Evolutionary conservation across 2,888 invertebrate genomes (phyloP).

Genomic region (Caenorhabditis japonica): DNA sequence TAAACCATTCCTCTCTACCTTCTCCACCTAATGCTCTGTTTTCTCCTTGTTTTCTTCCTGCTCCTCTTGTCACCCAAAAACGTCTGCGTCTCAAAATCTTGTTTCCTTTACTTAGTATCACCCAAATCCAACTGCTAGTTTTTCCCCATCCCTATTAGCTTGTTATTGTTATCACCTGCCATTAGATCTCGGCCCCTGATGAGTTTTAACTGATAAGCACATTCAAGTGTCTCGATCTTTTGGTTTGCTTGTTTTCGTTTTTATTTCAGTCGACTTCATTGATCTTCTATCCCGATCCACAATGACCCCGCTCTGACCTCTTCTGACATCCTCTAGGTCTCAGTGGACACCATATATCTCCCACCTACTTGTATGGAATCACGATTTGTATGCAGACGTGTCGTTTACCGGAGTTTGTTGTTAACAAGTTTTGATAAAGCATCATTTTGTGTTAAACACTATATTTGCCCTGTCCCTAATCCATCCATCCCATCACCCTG

Average conservation of each 20-base stretch:
- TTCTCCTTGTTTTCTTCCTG: constrained; percentile 24
- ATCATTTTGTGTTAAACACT: constrained; percentile 53
- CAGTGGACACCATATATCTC: constrained; percentile 17
- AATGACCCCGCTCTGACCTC: constrained; percentile 31
- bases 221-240: constrained; percentile 25
- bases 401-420: constrained; percentile 53
- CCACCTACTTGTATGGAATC: constrained; percentile 38
- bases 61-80: constrained; percentile 20
- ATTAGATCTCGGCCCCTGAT: constrained; percentile 53
- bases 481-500: constrained; percentile 6
- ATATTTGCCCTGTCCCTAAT: constrained; percentile 4
- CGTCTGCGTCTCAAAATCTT: constrained; percentile 40
- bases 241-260: constrained; percentile 52
- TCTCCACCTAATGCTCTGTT: constrained; percentile 42
- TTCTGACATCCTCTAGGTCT: constrained; percentile 40
- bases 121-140: constrained; percentile 20
- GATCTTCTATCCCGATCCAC: constrained; percentile 39
- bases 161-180: constrained; percentile 57
- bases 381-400: constrained; percentile 42
- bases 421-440: constrained; percentile 60
- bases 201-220: constrained; percentile 27
- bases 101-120: constrained; percentile 35
- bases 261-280: constrained; percentile 40
- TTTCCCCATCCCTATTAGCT: constrained; percentile 17
- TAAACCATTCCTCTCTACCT: constrained; percentile 37